Evolutionary conservation across 1,140 invertebrate species (phyloP).

Genomic region (Cotesia vestalis): DNA sequence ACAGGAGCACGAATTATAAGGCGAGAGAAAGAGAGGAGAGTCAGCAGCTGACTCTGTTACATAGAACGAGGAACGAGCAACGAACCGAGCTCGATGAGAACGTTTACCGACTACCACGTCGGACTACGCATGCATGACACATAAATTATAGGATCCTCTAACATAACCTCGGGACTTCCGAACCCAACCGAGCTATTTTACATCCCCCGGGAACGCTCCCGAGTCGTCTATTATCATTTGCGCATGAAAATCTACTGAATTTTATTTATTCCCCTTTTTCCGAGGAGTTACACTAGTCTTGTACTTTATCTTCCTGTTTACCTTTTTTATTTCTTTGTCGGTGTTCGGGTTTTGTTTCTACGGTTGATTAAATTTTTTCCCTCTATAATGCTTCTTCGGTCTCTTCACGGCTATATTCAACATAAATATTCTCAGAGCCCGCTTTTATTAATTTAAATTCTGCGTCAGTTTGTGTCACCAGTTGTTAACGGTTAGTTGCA

Average conservation of each 20-base stretch:
- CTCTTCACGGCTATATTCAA: too few relatives aligned
- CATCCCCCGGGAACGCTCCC: constrained; percentile 12
- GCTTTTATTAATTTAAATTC: too few relatives aligned
- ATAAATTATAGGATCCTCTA: constrained; percentile 40
- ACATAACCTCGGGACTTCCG: constrained; percentile 37
- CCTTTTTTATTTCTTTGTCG: background rate
- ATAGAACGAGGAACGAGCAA: background rate
- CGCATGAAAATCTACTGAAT: constrained; percentile 38
- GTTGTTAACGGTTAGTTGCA: too few relatives aligned
- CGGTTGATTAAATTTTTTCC: too few relatives aligned
- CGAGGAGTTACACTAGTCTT: constrained; percentile 25
- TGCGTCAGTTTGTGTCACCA: too few relatives aligned
- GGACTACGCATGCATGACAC: constrained; percentile 40
- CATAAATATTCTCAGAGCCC: too few relatives aligned
- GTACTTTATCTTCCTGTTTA: background rate
- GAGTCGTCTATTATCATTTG: constrained; percentile 39
- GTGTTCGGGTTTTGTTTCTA: too few relatives aligned
- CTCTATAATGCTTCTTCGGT: too few relatives aligned
- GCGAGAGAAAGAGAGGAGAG: background rate
- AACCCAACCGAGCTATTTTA: constrained; percentile 35
- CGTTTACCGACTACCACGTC: constrained; percentile 35
- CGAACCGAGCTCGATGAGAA: constrained; percentile 36
- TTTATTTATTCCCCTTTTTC: constrained; percentile 29
- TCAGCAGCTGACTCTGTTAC: constrained; percentile 28
- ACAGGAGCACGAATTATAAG: too few relatives aligned